Conservation (phyloP, 2,888 invertebrate species). For the Ophion costatus region DNA sequence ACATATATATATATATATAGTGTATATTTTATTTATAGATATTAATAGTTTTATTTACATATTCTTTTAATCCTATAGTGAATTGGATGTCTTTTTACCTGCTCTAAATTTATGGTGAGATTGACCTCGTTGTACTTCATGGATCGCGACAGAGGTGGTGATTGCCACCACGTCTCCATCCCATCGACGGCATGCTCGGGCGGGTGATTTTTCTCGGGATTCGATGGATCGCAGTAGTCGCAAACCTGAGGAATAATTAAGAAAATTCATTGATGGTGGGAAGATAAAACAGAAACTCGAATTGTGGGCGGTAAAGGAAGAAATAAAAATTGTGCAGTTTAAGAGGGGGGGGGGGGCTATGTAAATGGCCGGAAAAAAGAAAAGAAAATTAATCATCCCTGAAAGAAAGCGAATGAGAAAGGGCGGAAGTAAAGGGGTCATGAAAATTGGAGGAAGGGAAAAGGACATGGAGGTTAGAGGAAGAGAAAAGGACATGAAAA, state of each 20-base stretch:
- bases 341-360: no score
- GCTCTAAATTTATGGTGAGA: conserved; percentile 97
- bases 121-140: conserved; percentile 99
- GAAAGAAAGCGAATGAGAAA: no score
- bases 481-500: no score
- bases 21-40: no score
- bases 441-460: no score
- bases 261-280: neutral
- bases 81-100: conserved; percentile 87
- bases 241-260: conserved; percentile 88
- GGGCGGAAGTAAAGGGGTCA: no score
- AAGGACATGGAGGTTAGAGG: no score
- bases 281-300: neutral
- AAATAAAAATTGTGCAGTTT: no score
- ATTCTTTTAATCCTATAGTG: no score
- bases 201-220: conserved; percentile 92
- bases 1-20: neutral
- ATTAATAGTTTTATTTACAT: no score
- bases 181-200: conserved; percentile 97
- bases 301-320: neutral
- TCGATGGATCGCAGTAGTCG: conserved; percentile 93
- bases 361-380: no score
- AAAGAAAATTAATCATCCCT: no score
- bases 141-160: conserved; percentile 98
- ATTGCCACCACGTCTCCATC: conserved; percentile 99